Conservation (phyloP, 2,113 vertebrate genomes). For the Athene cunicularia region DNA sequence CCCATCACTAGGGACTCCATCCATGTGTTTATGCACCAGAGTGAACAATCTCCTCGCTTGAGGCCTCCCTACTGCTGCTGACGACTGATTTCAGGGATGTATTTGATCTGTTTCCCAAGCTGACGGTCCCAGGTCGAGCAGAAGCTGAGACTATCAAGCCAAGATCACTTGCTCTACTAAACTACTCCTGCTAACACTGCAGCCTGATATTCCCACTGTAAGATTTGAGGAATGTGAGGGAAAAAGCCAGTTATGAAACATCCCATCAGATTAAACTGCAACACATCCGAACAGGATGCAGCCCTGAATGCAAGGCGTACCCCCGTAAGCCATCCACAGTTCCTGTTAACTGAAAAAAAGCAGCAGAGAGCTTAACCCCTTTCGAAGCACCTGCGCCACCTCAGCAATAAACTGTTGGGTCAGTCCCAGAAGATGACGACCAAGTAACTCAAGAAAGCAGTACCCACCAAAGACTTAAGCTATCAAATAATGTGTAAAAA, state of each 20-base stretch:
- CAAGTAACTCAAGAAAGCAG: not conserved
- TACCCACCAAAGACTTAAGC: not conserved
- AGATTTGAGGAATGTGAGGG: not conserved
- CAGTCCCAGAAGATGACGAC: not conserved
- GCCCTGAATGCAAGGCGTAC: not conserved
- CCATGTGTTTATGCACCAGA: not conserved
- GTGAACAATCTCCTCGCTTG: not conserved
- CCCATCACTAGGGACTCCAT: not conserved
- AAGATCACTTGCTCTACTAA: not conserved
- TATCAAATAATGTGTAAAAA: not conserved
- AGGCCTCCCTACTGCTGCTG: not conserved
- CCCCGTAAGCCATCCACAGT: rapidly evolving
- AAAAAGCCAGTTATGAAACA: not conserved
- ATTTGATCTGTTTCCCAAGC: not conserved
- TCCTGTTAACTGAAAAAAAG: not conserved
- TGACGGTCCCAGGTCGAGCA: not conserved
- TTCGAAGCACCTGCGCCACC: not conserved
- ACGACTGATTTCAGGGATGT: not conserved
- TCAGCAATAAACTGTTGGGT: not conserved
- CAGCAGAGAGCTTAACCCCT: not conserved
- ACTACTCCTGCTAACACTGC: not conserved
- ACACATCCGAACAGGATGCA: not conserved
- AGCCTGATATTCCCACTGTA: not conserved
- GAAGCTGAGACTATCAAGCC: rapidly evolving
- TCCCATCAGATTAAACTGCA: not conserved